phyloP scores from a whole-genome alignment of 2,113 vertebrate species.

The Columba janthina region DNA sequence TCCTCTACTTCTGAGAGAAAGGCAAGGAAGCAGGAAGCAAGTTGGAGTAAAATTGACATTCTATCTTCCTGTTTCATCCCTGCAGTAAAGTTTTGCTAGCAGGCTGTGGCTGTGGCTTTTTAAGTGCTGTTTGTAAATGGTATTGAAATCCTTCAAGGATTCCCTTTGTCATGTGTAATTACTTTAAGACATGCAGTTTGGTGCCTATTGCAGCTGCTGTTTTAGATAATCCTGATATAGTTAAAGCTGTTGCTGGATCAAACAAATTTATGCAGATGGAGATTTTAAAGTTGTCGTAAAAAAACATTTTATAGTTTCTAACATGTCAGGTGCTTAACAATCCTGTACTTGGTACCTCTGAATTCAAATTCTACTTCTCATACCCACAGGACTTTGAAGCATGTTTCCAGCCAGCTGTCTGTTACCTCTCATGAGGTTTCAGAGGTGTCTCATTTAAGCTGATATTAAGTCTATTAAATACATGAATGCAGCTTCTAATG shows the following conservation, averaged over 20 bases:
- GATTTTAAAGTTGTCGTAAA: slow-evolving; percentile 11
- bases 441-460: slow-evolving; percentile 52
- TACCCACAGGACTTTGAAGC: slow-evolving; percentile 19
- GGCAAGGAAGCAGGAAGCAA: background rate
- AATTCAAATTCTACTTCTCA: slow-evolving; percentile 5
- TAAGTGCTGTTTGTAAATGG: background rate
- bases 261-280: slow-evolving; percentile 19
- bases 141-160: slow-evolving; percentile 33
- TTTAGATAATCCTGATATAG: slow-evolving; percentile 3
- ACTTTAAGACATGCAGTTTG: background rate
- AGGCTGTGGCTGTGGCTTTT: background rate
- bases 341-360: background rate
- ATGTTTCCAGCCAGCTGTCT: slow-evolving; percentile 32
- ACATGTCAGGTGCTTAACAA: slow-evolving; percentile 8
- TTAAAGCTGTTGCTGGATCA: slow-evolving; percentile 2
- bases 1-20: background rate
- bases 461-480: slow-evolving; percentile 34
- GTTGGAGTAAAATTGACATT: background rate
- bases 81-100: background rate
- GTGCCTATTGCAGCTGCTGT: slow-evolving; percentile 5
- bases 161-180: slow-evolving; percentile 35
- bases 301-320: background rate
- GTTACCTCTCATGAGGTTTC: slow-evolving; percentile 29
- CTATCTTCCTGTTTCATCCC: background rate
- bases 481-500: slow-evolving; percentile 15